phyloP scores from a whole-genome alignment of 2,113 vertebrate species.

The Paramisgurnus dabryanus region DNA sequence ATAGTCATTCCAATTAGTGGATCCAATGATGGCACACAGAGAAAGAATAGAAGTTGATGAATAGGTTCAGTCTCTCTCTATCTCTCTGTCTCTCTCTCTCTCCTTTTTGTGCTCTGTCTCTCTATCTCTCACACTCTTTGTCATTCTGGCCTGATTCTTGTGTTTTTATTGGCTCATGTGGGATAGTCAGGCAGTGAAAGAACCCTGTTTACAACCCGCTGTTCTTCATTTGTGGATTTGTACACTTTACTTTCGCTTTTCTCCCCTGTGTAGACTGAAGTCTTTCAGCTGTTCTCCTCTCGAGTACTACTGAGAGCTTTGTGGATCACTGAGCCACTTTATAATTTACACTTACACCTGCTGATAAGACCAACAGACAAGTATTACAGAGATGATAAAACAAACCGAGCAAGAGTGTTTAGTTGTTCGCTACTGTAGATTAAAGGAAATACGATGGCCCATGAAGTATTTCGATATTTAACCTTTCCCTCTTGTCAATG shows the following conservation, averaged over 20 bases:
- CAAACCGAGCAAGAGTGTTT: not conserved
- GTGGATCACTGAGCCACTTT: conserved; percentile 27
- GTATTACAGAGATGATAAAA: not conserved
- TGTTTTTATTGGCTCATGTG: conserved; percentile 1
- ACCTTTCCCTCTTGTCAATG: no score
- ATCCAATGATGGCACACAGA: conserved; percentile 32
- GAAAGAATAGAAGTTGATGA: conserved; percentile 41
- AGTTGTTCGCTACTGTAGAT: no score
- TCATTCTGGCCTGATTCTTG: not conserved
- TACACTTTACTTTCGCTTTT: conserved; percentile 1
- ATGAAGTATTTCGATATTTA: no score
- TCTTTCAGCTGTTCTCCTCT: conserved; percentile 12
- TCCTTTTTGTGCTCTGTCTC: no score
- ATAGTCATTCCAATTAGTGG: conserved; percentile 37
- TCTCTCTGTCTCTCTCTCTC: not conserved
- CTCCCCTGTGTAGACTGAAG: not conserved
- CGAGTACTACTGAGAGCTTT: conserved; percentile 33
- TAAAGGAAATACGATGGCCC: no score
- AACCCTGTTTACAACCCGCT: not conserved
- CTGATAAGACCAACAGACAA: conserved; percentile 1
- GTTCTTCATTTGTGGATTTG: conserved; percentile 25
- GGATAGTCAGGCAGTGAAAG: not conserved
- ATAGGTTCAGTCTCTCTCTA: conserved; percentile 23
- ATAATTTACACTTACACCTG: not conserved
- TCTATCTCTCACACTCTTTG: not conserved